phyloP scores from a whole-genome alignment of 1,140 invertebrate species.

The Cylas formicarius region DNA sequence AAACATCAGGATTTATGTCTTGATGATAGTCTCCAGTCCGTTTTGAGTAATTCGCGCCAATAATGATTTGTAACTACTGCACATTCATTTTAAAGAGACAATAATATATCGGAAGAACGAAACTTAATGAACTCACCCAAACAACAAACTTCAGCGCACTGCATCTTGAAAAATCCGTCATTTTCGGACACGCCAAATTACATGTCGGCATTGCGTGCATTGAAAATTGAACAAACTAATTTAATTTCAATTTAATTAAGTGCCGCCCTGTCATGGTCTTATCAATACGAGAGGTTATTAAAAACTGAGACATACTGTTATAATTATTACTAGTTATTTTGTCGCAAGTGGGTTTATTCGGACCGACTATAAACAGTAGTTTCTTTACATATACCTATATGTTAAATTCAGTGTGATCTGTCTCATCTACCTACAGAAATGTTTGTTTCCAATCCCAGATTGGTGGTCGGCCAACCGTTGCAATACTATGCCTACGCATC shows the following conservation, averaged over 20 bases:
- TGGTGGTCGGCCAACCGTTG: constrained; percentile 37
- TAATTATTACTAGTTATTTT: not conserved
- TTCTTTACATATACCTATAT: not conserved
- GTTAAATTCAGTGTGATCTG: constrained; percentile 7
- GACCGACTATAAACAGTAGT: not conserved
- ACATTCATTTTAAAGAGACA: too few species aligned
- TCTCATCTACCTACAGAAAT: constrained; percentile 20
- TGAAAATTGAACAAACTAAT: too few species aligned
- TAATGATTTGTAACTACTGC: too few species aligned
- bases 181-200: too few species aligned
- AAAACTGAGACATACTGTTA: not conserved
- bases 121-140: too few species aligned
- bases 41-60: too few species aligned
- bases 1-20: too few species aligned
- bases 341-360: not conserved
- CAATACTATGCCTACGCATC: constrained; percentile 28
- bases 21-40: too few species aligned
- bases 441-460: constrained; percentile 32
- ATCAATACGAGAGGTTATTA: not conserved
- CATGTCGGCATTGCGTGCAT: too few species aligned
- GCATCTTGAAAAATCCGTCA: too few species aligned
- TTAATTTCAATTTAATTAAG: not conserved
- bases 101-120: too few species aligned
- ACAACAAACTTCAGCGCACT: too few species aligned
- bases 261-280: not conserved